Evolutionary conservation across 2,888 invertebrate species (phyloP).

Genomic region (Eupelmus urozonus): DNA sequence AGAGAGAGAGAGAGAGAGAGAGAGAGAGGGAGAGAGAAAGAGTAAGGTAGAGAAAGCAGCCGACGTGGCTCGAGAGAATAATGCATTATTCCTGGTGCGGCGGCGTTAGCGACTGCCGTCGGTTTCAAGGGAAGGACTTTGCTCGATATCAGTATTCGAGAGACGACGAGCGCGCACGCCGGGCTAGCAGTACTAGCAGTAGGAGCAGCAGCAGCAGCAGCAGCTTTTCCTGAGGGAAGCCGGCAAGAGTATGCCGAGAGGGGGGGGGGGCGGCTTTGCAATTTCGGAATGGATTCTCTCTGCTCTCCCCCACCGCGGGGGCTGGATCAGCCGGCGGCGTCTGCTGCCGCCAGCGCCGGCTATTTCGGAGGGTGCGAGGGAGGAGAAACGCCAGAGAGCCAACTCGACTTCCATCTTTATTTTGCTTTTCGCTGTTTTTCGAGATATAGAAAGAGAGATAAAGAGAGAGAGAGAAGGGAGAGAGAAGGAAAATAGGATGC

Average conservation of each 20-base stretch:
- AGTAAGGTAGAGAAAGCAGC: slow-evolving; percentile 47
- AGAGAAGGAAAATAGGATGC: neutral
- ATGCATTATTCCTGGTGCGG: slow-evolving; percentile 73
- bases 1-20: slow-evolving; percentile 52
- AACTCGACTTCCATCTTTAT: slow-evolving; percentile 55
- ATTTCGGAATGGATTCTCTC: slow-evolving; percentile 77
- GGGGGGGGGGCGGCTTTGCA: slow-evolving; percentile 72
- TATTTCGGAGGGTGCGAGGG: slow-evolving; percentile 39
- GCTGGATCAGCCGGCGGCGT: slow-evolving; percentile 58
- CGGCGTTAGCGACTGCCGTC: slow-evolving; percentile 58
- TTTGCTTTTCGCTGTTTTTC: slow-evolving; percentile 49
- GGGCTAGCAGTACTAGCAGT: slow-evolving; percentile 10
- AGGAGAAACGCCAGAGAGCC: slow-evolving; percentile 34
- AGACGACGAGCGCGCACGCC: slow-evolving; percentile 66
- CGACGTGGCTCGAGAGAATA: slow-evolving; percentile 65
- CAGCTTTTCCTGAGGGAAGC: slow-evolving; percentile 74
- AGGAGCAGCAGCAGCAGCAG: too few species aligned
- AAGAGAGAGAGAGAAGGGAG: neutral
- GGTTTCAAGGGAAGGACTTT: slow-evolving; percentile 73
- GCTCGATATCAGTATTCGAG: slow-evolving; percentile 76
- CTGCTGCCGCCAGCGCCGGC: slow-evolving; percentile 63
- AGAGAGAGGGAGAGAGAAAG: slow-evolving; percentile 53
- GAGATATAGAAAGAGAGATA: slow-evolving; percentile 20
- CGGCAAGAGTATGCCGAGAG: neutral
- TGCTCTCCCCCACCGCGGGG: slow-evolving; percentile 26